A percentile compares a stretch with the other conserved stretches of the same genome.
These are phyloP conservation scores for Canis aureus DNA, from an alignment of 2,113 vertebrate genomes.

Conservation along the genomic window DNA sequence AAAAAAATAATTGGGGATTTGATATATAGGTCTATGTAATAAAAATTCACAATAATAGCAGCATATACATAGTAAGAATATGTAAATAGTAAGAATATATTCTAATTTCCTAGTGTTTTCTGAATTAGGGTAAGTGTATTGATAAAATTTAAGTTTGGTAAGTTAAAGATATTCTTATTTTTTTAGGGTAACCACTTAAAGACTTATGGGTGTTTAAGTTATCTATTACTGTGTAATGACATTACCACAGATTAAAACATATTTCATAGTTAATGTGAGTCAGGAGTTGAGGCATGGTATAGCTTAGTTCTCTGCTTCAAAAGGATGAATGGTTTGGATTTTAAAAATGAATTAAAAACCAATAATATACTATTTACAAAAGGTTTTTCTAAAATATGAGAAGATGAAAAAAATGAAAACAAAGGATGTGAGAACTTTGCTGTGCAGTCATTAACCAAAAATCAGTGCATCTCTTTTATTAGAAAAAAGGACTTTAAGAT, in stretches of 20 bases:
- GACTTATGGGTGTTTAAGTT: not conserved
- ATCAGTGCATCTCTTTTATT: not conserved
- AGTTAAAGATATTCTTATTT: not conserved
- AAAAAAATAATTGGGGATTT: not conserved
- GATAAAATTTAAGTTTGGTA: slow-evolving; percentile 31
- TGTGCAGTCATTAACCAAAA: not conserved
- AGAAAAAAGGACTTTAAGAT: not conserved
- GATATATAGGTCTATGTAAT: not conserved
- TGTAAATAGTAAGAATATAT: not conserved
- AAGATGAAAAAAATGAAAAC: not conserved
- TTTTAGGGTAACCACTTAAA: not conserved
- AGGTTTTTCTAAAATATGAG: not conserved
- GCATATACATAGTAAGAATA: not conserved
- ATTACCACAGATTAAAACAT: not conserved
- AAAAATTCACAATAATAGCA: not conserved
- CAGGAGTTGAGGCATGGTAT: not conserved
- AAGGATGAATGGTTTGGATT: not conserved
- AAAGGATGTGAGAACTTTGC: not conserved
- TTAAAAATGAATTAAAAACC: not conserved
- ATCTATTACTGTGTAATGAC: not conserved
- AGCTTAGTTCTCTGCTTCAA: not conserved
- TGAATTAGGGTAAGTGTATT: not conserved
- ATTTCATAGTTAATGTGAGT: not conserved
- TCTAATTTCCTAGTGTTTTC: not conserved
- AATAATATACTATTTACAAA: not conserved